Base-by-base conservation (phyloP, 2,797 vertebrate genomes). In the Eleutherodactylus coqui region DNA sequence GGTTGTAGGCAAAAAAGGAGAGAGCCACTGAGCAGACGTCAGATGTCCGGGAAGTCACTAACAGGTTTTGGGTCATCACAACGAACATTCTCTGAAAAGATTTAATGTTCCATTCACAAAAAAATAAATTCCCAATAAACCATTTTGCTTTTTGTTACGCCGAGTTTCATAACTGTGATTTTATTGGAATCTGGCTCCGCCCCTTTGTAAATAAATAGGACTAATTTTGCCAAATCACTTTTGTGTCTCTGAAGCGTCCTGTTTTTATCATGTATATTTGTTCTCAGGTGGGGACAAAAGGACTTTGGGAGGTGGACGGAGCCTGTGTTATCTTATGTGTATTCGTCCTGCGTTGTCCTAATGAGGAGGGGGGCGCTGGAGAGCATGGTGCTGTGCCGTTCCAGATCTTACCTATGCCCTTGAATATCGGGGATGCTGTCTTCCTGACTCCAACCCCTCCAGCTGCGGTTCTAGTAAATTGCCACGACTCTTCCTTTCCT, bases 1-100 rank as follows among this genome's bases (percentile, higher is more conserved):
- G 98, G 96, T 98, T 89, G 96, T 96, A 90, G 98, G 97, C 83
- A 99, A 98, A 91, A 99, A 97, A 91, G 98, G 97, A 90, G 98
- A 99, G 93, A 99, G 97, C 92, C 97, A 98, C 93, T 99, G 94
- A 96, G 89, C n/a, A n/a, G 8, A 72, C 8, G 24, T 9, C 13
- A 1, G 11, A 41, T 9, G 17, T 21, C 45, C 2, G 3, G 24
- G 76, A 86, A 2, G 73, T 89, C 89, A 69, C 41, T 8, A 34
- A 89, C 88, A 85, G 3, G 13, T 43, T 73, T 90, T 90, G 92
- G 90, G 89, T 92, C 92, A 91, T 91, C 92, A 90, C 92, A 91
- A 91, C 88, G 85, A 91, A 89, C 92, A 91, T 89, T 91, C 91
- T 91, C 49, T 89, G 91, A 91, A 92, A 91, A 90, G 34, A n/a